These are phyloP conservation scores for Petrolisthes manimaculis DNA, from an alignment of 2,888 invertebrate species.

Conservation along the genomic window DNA sequence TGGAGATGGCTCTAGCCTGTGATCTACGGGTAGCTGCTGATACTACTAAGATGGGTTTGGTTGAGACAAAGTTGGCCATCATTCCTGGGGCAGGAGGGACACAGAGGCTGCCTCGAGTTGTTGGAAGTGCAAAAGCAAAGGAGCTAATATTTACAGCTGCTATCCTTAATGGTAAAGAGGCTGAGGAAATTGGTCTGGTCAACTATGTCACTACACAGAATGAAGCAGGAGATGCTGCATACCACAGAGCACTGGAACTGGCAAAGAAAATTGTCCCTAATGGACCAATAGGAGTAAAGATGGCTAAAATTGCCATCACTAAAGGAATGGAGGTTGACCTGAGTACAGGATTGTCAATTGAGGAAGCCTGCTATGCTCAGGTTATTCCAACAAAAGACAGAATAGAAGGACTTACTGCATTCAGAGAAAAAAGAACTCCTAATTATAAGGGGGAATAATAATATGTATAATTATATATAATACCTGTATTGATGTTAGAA, in stretches of 20 bases:
- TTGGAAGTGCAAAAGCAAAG: conserved; percentile 89
- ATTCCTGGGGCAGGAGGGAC: conserved; percentile 98
- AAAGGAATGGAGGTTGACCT: conserved; percentile 83
- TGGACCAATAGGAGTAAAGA: conserved; percentile 90
- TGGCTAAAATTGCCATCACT: conserved; percentile 93
- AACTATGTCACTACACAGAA: conserved; percentile 90
- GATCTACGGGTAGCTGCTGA: conserved; percentile 89
- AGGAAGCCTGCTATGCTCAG: conserved; percentile 92
- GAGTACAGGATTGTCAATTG: conserved; percentile 85
- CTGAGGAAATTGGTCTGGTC: conserved; percentile 83
- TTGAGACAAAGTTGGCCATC: conserved; percentile 92
- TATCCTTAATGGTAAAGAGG: conserved; percentile 84
- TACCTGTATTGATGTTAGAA: neutral
- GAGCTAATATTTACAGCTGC: conserved; percentile 92
- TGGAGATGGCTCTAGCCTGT: conserved; percentile 94
- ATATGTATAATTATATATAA: neutral
- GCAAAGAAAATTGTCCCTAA: conserved; percentile 90
- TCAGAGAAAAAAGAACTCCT: conserved; percentile 92
- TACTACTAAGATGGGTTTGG: conserved; percentile 88
- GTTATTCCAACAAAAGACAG: conserved; percentile 93
- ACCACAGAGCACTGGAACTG: conserved; percentile 81
- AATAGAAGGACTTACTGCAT: conserved; percentile 92
- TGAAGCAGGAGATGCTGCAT: conserved; percentile 84
- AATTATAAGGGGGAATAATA: conserved; percentile 84
- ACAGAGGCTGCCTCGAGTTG: conserved; percentile 87